Percentiles rank a stretch among this genome's conserved stretches.
Conservation (phyloP, 2,888 invertebrate genomes). For the Harpalus rubripes region DNA sequence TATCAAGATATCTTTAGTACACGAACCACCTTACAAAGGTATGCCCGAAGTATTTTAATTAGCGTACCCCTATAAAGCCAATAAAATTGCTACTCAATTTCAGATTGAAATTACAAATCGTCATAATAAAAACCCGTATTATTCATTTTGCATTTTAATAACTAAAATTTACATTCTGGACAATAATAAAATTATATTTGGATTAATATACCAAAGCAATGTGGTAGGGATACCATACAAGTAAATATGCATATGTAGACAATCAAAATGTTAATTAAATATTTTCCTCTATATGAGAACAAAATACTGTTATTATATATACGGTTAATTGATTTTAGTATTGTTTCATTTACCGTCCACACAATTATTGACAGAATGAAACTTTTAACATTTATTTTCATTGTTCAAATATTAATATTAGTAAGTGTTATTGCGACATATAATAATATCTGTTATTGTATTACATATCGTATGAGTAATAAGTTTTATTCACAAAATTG, state of each 20-base stretch:
- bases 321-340: conserved; percentile 1
- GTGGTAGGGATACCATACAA: background rate
- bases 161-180: conserved; percentile 3
- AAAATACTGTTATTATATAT: conserved; percentile 16
- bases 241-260: background rate
- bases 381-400: no score
- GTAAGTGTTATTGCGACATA: no score
- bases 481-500: no score
- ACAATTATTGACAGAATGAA: no score
- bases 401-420: no score
- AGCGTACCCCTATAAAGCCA: background rate
- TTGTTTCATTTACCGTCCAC: conserved; percentile 1
- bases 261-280: conserved; percentile 38
- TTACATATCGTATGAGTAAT: no score
- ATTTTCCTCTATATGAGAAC: background rate
- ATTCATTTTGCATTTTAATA: conserved; percentile 14
- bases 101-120: conserved; percentile 18
- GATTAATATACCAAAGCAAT: background rate
- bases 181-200: conserved; percentile 18
- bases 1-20: no score
- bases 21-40: background rate
- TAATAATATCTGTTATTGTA: no score
- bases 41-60: background rate
- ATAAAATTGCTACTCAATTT: conserved; percentile 1
- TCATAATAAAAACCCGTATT: background rate